Evolutionary conservation across 2,797 vertebrate species (phyloP).

Genomic region (Alcedo atthis): DNA sequence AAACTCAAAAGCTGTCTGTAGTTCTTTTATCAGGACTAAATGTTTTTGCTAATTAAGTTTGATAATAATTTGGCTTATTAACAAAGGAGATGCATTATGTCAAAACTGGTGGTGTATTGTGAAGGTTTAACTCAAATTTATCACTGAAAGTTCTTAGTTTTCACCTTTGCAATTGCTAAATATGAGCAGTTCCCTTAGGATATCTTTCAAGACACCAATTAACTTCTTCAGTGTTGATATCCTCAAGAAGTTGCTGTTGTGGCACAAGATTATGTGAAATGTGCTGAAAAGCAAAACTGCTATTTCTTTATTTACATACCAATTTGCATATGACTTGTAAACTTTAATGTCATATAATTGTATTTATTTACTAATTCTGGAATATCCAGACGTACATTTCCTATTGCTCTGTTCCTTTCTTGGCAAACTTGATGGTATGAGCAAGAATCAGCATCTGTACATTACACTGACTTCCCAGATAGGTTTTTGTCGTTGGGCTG

Average conservation of each 20-base stretch:
- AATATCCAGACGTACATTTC: background rate
- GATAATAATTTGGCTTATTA: background rate
- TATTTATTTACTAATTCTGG: background rate
- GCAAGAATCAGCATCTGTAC: background rate
- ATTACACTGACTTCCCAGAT: background rate
- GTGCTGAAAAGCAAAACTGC: constrained; percentile 7
- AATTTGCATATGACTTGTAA: background rate
- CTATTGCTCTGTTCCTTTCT: background rate
- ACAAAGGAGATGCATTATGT: background rate
- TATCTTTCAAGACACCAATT: constrained; percentile 14
- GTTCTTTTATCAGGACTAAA: background rate
- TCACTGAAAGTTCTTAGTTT: background rate
- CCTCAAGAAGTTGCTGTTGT: constrained; percentile 28
- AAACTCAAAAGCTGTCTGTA: background rate
- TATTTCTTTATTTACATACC: background rate
- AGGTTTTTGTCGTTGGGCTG: background rate
- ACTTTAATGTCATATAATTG: background rate
- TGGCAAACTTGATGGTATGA: background rate
- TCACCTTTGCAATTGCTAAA: constrained; percentile 22
- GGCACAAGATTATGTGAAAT: background rate
- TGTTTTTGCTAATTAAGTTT: background rate
- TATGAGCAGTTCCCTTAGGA: background rate
- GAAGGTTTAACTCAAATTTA: background rate
- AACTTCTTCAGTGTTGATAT: background rate
- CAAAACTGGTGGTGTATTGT: background rate